These are phyloP conservation scores for Mimachlamys varia DNA, from an alignment of 2,888 invertebrate genomes.

Conservation along the genomic window DNA sequence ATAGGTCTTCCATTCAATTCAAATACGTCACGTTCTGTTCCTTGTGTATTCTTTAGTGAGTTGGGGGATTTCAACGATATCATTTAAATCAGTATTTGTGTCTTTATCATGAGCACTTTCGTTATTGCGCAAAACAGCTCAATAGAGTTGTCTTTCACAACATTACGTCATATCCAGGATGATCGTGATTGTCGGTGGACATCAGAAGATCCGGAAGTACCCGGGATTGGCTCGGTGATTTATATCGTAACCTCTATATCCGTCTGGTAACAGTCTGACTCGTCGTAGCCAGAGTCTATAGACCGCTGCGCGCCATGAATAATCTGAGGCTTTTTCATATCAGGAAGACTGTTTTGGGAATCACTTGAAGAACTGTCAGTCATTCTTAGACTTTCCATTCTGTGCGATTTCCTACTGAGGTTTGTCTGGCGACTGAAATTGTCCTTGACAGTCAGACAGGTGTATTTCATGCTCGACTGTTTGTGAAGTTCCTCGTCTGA, in stretches of 20 bases:
- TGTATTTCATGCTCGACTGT: conserved; percentile 24
- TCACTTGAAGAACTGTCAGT: neutral
- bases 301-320: conserved; percentile 61
- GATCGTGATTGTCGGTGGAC: neutral
- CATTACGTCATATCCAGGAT: conserved; percentile 11
- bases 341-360: neutral
- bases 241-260: conserved; percentile 51
- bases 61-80: neutral
- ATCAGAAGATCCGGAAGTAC: neutral
- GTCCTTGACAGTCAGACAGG: neutral
- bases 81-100: neutral
- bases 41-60: neutral
- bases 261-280: conserved; percentile 53
- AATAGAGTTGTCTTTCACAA: neutral
- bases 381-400: conserved; percentile 9
- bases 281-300: conserved; percentile 65
- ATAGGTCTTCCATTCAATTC: neutral
- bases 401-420: neutral
- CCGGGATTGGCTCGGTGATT: neutral
- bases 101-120: neutral
- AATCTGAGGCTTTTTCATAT: conserved; percentile 54
- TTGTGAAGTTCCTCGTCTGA: conserved; percentile 57
- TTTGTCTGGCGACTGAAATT: neutral
- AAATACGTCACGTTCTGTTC: neutral
- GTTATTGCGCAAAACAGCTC: neutral